Percentiles rank a stretch among this genome's conserved stretches.
Evolutionary conservation across 2,888 invertebrate genomes (phyloP).

Genomic region (Halictus quadricinctus): DNA sequence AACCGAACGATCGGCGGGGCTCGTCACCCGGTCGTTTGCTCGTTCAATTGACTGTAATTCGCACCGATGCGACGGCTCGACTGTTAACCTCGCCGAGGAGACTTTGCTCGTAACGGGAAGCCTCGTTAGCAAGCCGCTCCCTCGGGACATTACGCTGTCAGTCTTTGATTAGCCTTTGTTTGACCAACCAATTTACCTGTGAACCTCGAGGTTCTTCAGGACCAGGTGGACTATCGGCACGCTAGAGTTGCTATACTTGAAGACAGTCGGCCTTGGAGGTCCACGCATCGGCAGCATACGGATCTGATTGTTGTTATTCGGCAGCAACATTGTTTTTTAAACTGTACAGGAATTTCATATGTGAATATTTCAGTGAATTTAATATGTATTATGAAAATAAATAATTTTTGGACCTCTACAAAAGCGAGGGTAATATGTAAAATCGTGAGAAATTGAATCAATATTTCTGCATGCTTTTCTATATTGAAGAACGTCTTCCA

Average conservation of each 20-base stretch:
- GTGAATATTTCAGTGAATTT: too few species aligned
- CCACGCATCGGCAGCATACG: background rate
- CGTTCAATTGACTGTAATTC: conserved; percentile 4
- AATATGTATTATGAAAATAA: too few species aligned
- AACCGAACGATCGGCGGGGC: background rate
- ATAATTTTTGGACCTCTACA: too few species aligned
- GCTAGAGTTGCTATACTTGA: background rate
- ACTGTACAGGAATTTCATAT: too few species aligned
- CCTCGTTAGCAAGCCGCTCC: conserved; percentile 13
- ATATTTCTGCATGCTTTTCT: too few species aligned
- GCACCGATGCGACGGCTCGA: background rate
- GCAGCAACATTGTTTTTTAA: background rate
- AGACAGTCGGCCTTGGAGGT: background rate
- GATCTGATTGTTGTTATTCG: background rate
- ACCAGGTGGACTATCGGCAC: background rate
- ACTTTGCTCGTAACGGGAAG: conserved; percentile 39
- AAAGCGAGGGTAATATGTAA: too few species aligned
- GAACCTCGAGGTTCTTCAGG: conserved; percentile 9
- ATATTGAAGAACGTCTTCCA: too few species aligned
- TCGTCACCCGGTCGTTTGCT: background rate
- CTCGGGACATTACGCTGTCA: background rate
- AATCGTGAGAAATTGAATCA: too few species aligned
- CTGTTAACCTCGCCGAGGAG: too few species aligned
- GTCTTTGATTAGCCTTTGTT: conserved; percentile 15
- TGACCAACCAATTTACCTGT: background rate